phyloP scores from a whole-genome alignment of 2,113 vertebrate species.

The Nycticorax nycticorax region DNA sequence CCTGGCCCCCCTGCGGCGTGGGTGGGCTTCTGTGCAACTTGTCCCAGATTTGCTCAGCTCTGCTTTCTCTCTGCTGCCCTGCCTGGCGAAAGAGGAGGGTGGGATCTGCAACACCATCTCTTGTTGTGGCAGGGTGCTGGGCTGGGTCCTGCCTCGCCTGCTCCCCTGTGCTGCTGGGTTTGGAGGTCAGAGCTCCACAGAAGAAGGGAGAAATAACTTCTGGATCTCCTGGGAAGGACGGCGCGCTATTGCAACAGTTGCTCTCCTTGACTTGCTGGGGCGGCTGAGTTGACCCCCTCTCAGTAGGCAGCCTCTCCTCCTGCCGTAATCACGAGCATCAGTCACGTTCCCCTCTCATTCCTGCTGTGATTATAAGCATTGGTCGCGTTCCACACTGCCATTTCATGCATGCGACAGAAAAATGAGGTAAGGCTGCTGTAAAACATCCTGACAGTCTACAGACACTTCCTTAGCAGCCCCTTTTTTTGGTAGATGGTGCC shows the following conservation, averaged over 20 bases:
- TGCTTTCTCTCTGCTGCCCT: not conserved
- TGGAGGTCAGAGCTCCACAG: not conserved
- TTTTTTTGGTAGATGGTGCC: not conserved
- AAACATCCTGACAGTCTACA: not conserved
- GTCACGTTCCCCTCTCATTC: accelerated
- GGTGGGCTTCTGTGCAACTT: not conserved
- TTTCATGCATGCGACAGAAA: not conserved
- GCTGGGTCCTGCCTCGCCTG: not conserved
- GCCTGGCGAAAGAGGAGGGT: not conserved
- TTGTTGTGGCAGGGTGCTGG: not conserved
- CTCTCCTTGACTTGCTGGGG: not conserved
- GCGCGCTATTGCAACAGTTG: not conserved
- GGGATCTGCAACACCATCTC: not conserved
- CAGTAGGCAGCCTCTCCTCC: not conserved
- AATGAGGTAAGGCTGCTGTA: not conserved
- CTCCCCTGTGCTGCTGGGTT: not conserved
- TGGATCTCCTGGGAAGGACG: not conserved
- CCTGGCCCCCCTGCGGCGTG: not conserved
- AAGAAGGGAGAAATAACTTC: not conserved
- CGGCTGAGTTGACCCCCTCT: not conserved
- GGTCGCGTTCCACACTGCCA: accelerated
- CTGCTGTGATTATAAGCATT: accelerated
- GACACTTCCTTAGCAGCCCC: accelerated
- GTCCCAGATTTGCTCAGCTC: not conserved
- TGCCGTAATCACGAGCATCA: not conserved